phyloP scores from a whole-genome alignment of 2,797 vertebrate species.

The Cyclopterus lumpus region DNA sequence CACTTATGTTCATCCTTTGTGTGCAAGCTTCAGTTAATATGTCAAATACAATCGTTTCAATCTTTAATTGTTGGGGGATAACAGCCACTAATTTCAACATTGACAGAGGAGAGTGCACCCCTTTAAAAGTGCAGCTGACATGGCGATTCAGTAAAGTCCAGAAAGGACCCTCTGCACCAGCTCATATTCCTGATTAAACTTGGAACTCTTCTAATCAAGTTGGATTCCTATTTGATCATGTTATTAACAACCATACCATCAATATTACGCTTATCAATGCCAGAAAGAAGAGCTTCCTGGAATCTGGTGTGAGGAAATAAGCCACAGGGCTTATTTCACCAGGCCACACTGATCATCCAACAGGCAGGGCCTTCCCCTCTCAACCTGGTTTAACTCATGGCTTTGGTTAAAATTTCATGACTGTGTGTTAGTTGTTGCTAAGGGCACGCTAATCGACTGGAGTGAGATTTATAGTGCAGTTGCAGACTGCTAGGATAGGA shows the following conservation, averaged over 20 bases:
- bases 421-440: constrained; percentile 76
- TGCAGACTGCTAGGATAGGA: constrained; percentile 45
- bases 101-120: background rate
- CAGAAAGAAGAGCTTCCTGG: constrained; percentile 39
- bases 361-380: constrained; percentile 69
- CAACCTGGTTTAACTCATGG: constrained; percentile 77
- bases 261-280: constrained; percentile 55
- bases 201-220: constrained; percentile 50
- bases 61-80: constrained; percentile 3
- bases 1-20: background rate
- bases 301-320: constrained; percentile 62
- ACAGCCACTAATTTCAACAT: background rate
- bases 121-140: constrained; percentile 26
- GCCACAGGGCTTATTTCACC: constrained; percentile 55
- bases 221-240: constrained; percentile 64
- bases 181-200: constrained; percentile 59
- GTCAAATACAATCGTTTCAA: background rate
- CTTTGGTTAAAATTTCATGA: constrained; percentile 82
- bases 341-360: constrained; percentile 60
- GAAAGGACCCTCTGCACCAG: constrained; percentile 44
- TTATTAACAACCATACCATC: constrained; percentile 65
- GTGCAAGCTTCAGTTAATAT: background rate
- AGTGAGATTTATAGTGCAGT: constrained; percentile 76
- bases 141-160: constrained; percentile 57
- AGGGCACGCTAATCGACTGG: constrained; percentile 78